phyloP scores from a whole-genome alignment of 2,113 vertebrate species.

The Martes martes region DNA sequence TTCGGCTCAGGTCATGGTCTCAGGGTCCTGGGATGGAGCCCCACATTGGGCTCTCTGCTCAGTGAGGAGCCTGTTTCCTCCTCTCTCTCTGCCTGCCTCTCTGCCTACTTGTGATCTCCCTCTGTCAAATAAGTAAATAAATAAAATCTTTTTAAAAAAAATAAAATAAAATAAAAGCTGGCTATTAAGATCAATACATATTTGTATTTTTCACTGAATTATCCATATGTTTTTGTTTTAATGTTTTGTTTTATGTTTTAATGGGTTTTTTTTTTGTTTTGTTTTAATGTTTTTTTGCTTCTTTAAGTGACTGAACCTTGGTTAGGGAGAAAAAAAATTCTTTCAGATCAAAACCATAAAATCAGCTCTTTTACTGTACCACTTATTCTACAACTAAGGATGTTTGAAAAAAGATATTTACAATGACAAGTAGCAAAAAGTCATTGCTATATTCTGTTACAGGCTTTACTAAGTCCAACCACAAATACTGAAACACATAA shows the following conservation, averaged over 20 bases:
- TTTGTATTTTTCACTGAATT: conserved; percentile 36
- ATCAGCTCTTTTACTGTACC: background rate
- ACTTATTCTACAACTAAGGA: background rate
- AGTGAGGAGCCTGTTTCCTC: no score
- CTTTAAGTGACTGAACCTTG: conserved; percentile 38
- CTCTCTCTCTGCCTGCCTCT: no score
- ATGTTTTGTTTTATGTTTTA: background rate
- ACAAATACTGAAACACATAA: conserved; percentile 33
- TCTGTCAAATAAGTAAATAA: no score
- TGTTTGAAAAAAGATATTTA: conserved; percentile 31
- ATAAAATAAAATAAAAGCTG: background rate
- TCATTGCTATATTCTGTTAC: background rate
- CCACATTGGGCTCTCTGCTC: no score
- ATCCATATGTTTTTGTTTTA: background rate
- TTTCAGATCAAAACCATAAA: conserved; percentile 48
- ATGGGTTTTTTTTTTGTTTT: background rate
- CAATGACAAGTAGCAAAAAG: conserved; percentile 40
- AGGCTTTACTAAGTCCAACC: conserved; percentile 23
- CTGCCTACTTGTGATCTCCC: no score
- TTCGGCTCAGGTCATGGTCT: no score
- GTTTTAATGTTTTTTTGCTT: background rate
- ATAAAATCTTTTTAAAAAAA: no score
- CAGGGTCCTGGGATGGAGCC: no score
- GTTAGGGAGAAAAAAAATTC: background rate
- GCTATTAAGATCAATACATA: background rate